phyloP scores from a whole-genome alignment of 2,888 invertebrate genomes.

The Balanococcus diminutus region DNA sequence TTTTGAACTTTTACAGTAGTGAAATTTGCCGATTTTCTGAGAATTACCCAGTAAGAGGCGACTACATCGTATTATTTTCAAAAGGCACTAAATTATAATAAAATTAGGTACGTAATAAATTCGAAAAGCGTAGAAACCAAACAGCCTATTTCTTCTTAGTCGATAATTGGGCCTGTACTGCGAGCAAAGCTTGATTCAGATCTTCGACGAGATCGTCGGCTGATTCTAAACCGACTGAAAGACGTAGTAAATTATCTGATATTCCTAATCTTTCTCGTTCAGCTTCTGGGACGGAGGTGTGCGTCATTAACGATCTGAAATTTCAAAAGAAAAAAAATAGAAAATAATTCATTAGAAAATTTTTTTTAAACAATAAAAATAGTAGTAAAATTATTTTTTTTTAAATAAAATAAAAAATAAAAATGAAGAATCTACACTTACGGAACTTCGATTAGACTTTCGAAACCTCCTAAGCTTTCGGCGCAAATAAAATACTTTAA shows the following conservation, averaged over 20 bases:
- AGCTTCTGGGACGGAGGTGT: constrained; percentile 84
- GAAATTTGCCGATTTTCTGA: too few species aligned
- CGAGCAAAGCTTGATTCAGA: constrained; percentile 78
- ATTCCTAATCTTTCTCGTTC: constrained; percentile 78
- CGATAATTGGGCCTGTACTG: constrained; percentile 56
- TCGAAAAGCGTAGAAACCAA: not conserved
- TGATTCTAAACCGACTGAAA: constrained; percentile 91
- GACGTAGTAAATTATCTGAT: constrained; percentile 79
- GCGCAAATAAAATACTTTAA: constrained; percentile 85
- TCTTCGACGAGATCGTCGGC: constrained; percentile 83
- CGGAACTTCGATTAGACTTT: constrained; percentile 94
- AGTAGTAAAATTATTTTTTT: too few species aligned
- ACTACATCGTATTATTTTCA: not conserved
- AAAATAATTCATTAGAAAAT: constrained; percentile 58
- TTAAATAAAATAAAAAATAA: too few species aligned
- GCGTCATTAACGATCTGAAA: constrained; percentile 86
- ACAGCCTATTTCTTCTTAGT: constrained; percentile 14
- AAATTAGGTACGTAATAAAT: constrained; percentile 3
- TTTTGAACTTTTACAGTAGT: too few species aligned
- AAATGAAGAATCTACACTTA: constrained; percentile 67
- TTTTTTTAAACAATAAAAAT: not conserved
- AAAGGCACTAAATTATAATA: not conserved
- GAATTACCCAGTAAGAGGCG: not conserved
- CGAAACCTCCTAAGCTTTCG: constrained; percentile 94
- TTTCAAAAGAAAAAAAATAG: too few species aligned